Conservation (phyloP, 1,140 invertebrate species). For the Pomacea maculata region DNA sequence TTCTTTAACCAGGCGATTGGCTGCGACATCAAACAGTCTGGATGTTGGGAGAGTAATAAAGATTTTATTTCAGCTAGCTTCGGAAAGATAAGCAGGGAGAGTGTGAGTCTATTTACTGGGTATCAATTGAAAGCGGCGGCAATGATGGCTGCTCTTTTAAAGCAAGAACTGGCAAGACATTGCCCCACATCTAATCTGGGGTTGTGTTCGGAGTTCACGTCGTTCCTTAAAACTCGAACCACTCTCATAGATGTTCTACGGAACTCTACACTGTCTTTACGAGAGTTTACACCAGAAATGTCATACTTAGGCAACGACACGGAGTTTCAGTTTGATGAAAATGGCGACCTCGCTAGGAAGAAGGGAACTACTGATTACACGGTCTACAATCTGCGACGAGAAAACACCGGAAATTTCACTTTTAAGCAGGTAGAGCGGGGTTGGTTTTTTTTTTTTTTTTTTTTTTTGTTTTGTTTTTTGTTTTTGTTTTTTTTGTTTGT, state of each 20-base stretch:
- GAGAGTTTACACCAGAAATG: neutral
- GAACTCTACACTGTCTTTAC: neutral
- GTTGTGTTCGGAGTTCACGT: neutral
- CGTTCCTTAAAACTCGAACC: neutral
- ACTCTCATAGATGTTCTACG: neutral
- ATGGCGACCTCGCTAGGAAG: neutral
- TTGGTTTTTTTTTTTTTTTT: no score
- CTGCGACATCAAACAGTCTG: neutral
- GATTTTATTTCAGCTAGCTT: neutral
- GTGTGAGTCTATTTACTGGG: neutral
- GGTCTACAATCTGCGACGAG: neutral
- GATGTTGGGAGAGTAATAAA: neutral
- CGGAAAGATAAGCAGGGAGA: neutral
- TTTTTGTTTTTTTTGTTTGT: no score
- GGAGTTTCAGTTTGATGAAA: neutral
- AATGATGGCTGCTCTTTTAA: neutral
- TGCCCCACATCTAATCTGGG: neutral
- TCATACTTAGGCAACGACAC: neutral
- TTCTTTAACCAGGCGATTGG: neutral
- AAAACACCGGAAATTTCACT: neutral
- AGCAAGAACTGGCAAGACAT: neutral
- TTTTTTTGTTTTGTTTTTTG: no score
- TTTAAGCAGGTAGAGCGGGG: constrained; percentile 4
- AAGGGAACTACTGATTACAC: neutral
- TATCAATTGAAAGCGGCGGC: constrained; percentile 16